Percentiles rank a stretch among this genome's conserved stretches.
phyloP scores from a whole-genome alignment of 2,888 invertebrate genomes.

The Oligia fasciuncula region DNA sequence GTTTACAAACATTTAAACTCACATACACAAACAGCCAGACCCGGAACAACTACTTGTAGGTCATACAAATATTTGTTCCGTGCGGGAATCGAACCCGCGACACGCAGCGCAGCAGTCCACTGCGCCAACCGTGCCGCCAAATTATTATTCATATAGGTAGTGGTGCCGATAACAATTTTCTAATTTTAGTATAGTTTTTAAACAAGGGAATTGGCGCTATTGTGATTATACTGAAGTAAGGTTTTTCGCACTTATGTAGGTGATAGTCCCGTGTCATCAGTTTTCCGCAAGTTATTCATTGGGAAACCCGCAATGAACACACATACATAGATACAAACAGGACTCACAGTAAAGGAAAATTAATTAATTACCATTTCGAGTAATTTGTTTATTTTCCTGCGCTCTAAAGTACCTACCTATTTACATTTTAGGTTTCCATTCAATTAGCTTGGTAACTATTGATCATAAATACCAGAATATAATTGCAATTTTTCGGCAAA shows the following conservation, averaged over 20 bases:
- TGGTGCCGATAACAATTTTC: neutral
- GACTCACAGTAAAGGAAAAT: neutral
- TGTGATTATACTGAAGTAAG: neutral
- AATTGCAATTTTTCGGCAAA: neutral
- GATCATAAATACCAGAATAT: neutral
- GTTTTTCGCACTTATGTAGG: neutral
- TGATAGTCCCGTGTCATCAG: neutral
- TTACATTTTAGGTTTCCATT: neutral
- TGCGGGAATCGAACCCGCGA: no score
- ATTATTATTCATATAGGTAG: neutral
- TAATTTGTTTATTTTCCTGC: neutral
- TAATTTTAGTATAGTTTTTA: neutral
- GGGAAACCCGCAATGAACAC: conserved; percentile 14
- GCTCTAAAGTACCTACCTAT: neutral
- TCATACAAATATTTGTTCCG: no score
- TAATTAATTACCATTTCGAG: neutral
- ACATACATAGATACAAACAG: neutral
- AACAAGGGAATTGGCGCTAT: neutral
- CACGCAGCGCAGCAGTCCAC: no score
- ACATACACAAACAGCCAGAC: no score
- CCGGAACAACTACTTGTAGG: no score
- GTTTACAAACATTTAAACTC: no score
- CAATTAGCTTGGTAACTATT: neutral
- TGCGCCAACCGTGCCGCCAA: no score
- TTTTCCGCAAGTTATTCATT: conserved; percentile 7